phyloP scores from a whole-genome alignment of 2,888 invertebrate genomes.

The Hoplodrina ambigua region DNA sequence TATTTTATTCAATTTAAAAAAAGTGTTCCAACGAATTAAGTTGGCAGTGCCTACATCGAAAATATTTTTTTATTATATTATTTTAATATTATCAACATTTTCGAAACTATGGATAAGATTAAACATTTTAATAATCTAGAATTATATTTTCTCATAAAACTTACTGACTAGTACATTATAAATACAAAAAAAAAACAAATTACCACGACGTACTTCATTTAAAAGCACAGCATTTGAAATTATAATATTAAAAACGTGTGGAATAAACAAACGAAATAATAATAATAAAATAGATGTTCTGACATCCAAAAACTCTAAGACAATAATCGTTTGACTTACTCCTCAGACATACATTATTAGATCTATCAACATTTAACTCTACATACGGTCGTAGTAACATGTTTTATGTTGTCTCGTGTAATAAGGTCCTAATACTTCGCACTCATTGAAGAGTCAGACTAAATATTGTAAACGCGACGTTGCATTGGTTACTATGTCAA shows the following conservation, averaged over 20 bases:
- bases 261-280: conserved; percentile 55
- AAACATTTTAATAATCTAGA: conserved; percentile 60
- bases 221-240: conserved; percentile 66
- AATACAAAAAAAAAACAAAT: conserved; percentile 72
- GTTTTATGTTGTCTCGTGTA: conserved; percentile 35
- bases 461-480: conserved; percentile 4
- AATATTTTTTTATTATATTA: conserved; percentile 30
- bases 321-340: conserved; percentile 45
- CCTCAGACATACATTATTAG: conserved; percentile 53
- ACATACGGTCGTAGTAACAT: conserved; percentile 34
- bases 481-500: conserved; percentile 12
- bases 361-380: conserved; percentile 55
- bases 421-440: conserved; percentile 29
- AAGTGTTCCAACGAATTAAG: conserved; percentile 22
- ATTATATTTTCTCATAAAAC: conserved; percentile 69
- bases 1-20: conserved; percentile 28
- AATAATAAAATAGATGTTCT: conserved; percentile 39
- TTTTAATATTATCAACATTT: conserved; percentile 51
- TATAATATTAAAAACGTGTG: conserved; percentile 59
- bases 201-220: conserved; percentile 58
- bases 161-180: conserved; percentile 87
- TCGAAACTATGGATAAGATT: conserved; percentile 58
- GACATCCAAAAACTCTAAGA: conserved; percentile 23
- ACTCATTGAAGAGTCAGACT: conserved; percentile 10
- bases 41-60: conserved; percentile 53